Evolutionary conservation across 2,888 invertebrate genomes (phyloP).

Genomic region (Punctoribates punctum): DNA sequence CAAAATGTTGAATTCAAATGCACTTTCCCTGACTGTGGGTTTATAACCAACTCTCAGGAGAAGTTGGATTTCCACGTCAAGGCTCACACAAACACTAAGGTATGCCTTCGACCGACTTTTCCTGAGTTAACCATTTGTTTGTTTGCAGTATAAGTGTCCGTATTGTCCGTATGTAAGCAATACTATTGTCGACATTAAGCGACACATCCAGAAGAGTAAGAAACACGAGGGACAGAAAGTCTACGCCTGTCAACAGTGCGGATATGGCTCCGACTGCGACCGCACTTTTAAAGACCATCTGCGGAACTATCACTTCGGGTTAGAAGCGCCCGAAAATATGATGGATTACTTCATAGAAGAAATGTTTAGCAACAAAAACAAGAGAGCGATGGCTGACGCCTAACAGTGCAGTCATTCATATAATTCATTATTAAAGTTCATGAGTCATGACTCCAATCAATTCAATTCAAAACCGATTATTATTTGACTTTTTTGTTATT

Average conservation of each 20-base stretch:
- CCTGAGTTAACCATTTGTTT: neutral
- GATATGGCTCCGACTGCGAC: slow-evolving; percentile 37
- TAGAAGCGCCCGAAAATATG: slow-evolving; percentile 34
- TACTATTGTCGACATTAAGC: slow-evolving; percentile 25
- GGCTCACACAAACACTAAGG: slow-evolving; percentile 35
- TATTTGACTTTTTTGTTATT: neutral
- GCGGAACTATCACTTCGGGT: neutral
- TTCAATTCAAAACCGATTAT: no score
- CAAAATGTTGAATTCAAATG: slow-evolving; percentile 14
- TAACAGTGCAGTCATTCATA: neutral
- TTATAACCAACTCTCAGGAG: slow-evolving; percentile 26
- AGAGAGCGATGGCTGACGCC: neutral
- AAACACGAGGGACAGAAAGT: slow-evolving; percentile 36
- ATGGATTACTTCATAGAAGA: slow-evolving; percentile 42
- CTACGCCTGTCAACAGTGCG: slow-evolving; percentile 23
- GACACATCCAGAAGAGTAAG: slow-evolving; percentile 29
- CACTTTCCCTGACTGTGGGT: slow-evolving; percentile 36
- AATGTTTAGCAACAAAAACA: slow-evolving; percentile 40
- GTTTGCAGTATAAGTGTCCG: slow-evolving; percentile 41
- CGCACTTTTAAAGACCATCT: slow-evolving; percentile 37
- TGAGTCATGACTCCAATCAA: neutral
- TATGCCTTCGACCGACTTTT: no score
- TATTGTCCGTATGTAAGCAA: slow-evolving; percentile 41
- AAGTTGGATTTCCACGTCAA: slow-evolving; percentile 34
- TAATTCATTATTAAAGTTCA: no score